Evolutionary conservation across 2,888 invertebrate species (phyloP).

Genomic region (Drosophila macrospina): DNA sequence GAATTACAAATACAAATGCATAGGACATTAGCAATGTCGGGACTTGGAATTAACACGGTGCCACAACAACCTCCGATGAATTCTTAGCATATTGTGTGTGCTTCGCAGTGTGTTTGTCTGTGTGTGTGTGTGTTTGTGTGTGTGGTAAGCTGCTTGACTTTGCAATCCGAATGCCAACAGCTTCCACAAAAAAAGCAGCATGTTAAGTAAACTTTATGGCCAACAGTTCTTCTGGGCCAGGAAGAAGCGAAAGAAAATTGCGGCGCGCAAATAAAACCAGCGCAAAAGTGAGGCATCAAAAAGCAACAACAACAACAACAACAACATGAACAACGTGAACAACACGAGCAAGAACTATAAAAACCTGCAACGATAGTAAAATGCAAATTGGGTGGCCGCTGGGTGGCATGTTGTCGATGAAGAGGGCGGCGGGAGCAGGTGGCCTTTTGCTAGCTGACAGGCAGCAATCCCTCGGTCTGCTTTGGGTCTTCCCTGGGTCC

Average conservation of each 20-base stretch:
- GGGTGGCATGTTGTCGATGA: slow-evolving; percentile 15
- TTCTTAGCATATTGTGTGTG: slow-evolving; percentile 51
- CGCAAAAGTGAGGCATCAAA: slow-evolving; percentile 76
- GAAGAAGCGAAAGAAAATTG: slow-evolving; percentile 65
- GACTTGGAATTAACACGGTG: slow-evolving; percentile 62
- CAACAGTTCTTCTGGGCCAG: slow-evolving; percentile 35
- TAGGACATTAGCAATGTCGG: slow-evolving; percentile 63
- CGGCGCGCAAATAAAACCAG: slow-evolving; percentile 76
- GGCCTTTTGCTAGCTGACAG: slow-evolving; percentile 56
- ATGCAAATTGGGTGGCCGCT: slow-evolving; percentile 73
- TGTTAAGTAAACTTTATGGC: slow-evolving; percentile 81
- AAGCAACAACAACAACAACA: slow-evolving; percentile 58
- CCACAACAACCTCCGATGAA: slow-evolving; percentile 55
- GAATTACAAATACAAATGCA: slow-evolving; percentile 68
- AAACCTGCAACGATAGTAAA: slow-evolving; percentile 81
- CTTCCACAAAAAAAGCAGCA: slow-evolving; percentile 62
- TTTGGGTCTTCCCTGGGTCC: slow-evolving; percentile 34
- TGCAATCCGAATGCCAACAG: slow-evolving; percentile 76
- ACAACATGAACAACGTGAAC: slow-evolving; percentile 42
- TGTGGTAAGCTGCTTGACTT: slow-evolving; percentile 73
- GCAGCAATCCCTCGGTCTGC: slow-evolving; percentile 58
- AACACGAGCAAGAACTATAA: slow-evolving; percentile 69
- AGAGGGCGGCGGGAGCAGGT: slow-evolving; percentile 18
- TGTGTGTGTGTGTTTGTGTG: slow-evolving; percentile 31
- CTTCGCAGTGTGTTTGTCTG: slow-evolving; percentile 23